A percentile compares a stretch with the other conserved stretches of the same genome.
These are phyloP conservation scores for Hirtodrosophila histrioides DNA, from an alignment of 2,888 invertebrate species.

Conservation along the genomic window DNA sequence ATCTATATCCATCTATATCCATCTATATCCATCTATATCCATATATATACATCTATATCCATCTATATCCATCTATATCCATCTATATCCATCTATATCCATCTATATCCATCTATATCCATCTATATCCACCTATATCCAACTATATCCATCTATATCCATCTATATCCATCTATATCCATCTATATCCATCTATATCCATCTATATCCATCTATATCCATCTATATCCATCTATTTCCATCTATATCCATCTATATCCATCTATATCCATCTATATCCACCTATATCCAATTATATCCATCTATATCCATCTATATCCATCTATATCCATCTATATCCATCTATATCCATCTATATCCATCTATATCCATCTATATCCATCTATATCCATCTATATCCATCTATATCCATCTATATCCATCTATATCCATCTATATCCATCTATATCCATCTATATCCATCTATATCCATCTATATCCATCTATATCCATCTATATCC, in stretches of 20 bases:
- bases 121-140: too few relatives aligned
- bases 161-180: not conserved
- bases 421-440: not conserved
- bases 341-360: not conserved
- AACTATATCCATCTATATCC: too few relatives aligned
- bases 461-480: too few relatives aligned
- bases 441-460: too few relatives aligned
- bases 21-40: too few relatives aligned
- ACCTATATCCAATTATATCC: too few relatives aligned
- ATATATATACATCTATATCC: not conserved
- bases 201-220: not conserved
- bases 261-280: too few relatives aligned
- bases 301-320: too few relatives aligned
- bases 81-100: not conserved
- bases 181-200: not conserved
- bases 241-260: not conserved
- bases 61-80: not conserved
- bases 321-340: not conserved
- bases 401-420: not conserved
- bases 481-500: too few relatives aligned
- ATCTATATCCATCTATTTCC: not conserved
- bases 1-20: not conserved
- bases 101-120: too few relatives aligned
- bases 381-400: not conserved
- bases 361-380: not conserved